phyloP scores from a whole-genome alignment of 1,140 invertebrate species.

The Latrodectus geometricus region DNA sequence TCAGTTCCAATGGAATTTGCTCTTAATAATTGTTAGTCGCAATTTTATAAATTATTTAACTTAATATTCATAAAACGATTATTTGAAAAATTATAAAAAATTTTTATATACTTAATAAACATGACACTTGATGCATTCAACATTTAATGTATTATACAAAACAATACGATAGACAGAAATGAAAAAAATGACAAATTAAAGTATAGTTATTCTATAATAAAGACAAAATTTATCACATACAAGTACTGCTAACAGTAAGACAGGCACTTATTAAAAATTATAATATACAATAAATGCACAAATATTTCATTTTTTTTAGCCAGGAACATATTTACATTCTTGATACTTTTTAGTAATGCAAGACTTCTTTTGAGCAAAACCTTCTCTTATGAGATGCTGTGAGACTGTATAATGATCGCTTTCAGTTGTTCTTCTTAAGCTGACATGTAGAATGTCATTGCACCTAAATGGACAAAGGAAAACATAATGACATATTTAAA shows the following conservation, averaged over 20 bases:
- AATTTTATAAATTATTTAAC: not conserved
- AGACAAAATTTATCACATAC: not conserved
- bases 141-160: not conserved
- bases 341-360: not conserved
- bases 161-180: too few relatives aligned
- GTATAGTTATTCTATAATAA: not conserved
- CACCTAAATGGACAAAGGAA: not conserved
- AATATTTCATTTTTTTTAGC: not conserved
- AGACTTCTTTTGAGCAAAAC: constrained; percentile 1
- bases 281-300: not conserved
- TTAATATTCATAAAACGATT: not conserved
- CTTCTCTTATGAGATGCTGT: constrained; percentile 9
- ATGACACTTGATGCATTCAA: not conserved
- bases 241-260: not conserved
- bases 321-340: constrained; percentile 17
- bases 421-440: not conserved
- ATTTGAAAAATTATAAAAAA: not conserved
- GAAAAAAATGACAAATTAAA: not conserved
- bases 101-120: not conserved
- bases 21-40: not conserved
- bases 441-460: not conserved
- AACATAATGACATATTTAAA: not conserved
- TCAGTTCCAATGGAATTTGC: not conserved
- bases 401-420: not conserved
- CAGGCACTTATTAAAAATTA: not conserved